These are phyloP conservation scores for Ginglymostoma cirratum DNA, from an alignment of 2,113 vertebrate genomes.

Conservation along the genomic window DNA sequence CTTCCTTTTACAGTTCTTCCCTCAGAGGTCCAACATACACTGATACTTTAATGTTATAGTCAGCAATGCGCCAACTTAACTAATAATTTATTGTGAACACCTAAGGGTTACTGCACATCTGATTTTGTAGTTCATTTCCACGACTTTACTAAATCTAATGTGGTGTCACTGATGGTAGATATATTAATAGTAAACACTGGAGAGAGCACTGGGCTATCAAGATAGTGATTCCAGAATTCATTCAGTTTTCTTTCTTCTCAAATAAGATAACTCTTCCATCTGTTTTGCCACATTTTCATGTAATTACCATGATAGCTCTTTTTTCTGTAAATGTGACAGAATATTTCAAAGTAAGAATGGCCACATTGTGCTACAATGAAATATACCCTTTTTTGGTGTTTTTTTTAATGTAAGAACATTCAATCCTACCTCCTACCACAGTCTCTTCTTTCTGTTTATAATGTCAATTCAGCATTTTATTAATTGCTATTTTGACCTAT, in stretches of 20 bases:
- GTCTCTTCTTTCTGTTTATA: background rate
- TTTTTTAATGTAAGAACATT: background rate
- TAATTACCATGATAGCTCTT: background rate
- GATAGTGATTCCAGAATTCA: background rate
- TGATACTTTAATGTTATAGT: background rate
- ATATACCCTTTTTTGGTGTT: background rate
- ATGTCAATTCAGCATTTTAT: background rate
- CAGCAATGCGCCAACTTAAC: background rate
- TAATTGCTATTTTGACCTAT: background rate
- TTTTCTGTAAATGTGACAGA: background rate
- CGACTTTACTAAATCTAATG: background rate
- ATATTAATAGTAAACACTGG: background rate
- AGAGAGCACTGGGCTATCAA: background rate
- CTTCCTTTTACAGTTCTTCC: background rate
- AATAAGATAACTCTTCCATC: background rate
- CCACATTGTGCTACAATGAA: background rate
- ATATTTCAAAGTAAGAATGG: conserved; percentile 2
- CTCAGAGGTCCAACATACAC: background rate
- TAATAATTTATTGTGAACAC: background rate
- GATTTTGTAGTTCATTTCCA: background rate
- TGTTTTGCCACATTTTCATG: background rate
- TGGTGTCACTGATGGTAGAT: background rate
- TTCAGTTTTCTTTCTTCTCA: background rate
- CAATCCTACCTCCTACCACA: background rate
- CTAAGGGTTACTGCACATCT: background rate